Percentiles rank a stretch among this genome's conserved stretches.
Evolutionary conservation across 1,140 invertebrate genomes (phyloP).

Genomic region (Dufourea novaeangliae): DNA sequence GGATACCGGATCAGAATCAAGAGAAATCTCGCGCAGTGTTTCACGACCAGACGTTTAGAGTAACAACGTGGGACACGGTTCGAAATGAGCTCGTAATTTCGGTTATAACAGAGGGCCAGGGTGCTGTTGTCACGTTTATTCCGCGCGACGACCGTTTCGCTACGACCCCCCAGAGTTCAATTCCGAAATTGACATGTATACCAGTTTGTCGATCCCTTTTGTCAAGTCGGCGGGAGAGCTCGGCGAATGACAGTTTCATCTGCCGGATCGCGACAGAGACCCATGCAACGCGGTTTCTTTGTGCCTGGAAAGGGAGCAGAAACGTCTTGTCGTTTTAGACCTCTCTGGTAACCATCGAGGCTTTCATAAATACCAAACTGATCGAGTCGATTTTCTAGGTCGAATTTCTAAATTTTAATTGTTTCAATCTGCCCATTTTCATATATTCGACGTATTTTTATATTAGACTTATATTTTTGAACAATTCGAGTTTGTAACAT

Average conservation of each 20-base stretch:
- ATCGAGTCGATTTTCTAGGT: too few relatives aligned
- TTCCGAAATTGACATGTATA: constrained; percentile 61
- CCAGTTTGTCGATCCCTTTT: constrained; percentile 31
- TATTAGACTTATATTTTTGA: too few relatives aligned
- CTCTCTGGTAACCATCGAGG: too few relatives aligned
- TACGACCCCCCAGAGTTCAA: constrained; percentile 64
- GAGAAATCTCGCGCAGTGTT: not conserved
- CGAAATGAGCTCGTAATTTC: constrained; percentile 48
- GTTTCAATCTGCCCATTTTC: too few relatives aligned
- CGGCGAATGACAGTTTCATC: constrained; percentile 46
- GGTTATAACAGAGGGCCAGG: constrained; percentile 12
- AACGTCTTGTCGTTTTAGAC: not conserved
- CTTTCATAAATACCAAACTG: too few relatives aligned
- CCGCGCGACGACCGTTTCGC: not conserved
- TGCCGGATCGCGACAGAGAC: not conserved
- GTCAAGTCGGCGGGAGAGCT: constrained; percentile 1
- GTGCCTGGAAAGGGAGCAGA: not conserved
- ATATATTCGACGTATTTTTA: too few relatives aligned
- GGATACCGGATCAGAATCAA: not conserved
- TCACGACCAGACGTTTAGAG: not conserved
- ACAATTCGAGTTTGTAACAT: too few relatives aligned
- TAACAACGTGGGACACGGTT: not conserved
- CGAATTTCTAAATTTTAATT: too few relatives aligned
- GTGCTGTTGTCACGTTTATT: constrained; percentile 44
- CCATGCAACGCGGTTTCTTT: not conserved